These are phyloP conservation scores for Falco rusticolus DNA, from an alignment of 2,797 vertebrate genomes.

Conservation along the genomic window DNA sequence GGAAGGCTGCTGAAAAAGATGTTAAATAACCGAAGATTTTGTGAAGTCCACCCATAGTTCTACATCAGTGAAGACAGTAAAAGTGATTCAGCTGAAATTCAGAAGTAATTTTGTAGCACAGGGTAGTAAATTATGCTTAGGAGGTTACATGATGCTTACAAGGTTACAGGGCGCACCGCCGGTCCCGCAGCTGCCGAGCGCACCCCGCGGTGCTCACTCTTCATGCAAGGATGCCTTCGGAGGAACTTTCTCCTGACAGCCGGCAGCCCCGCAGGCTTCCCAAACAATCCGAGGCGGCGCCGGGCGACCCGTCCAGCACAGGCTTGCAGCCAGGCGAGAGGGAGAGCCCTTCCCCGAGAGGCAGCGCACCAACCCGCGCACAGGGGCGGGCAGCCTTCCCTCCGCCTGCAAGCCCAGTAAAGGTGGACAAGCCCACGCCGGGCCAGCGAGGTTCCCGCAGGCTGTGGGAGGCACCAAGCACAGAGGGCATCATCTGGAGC, in stretches of 20 bases:
- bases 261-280: background rate
- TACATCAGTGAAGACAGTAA: background rate
- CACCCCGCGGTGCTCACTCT: background rate
- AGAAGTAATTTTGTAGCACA: background rate
- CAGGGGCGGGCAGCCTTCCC: background rate
- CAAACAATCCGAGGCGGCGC: background rate
- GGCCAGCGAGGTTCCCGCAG: background rate
- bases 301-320: background rate
- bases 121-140: background rate
- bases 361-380: background rate
- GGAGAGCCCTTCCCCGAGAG: background rate
- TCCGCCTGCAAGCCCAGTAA: background rate
- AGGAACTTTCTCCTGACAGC: background rate
- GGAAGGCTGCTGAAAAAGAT: background rate
- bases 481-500: background rate
- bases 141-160: background rate
- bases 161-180: background rate
- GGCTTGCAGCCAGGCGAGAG: background rate
- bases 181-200: background rate
- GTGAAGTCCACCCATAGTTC: background rate
- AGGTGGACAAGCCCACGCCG: conserved; percentile 3
- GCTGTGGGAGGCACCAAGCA: accelerated
- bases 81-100: background rate
- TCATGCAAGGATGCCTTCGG: background rate
- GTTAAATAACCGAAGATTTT: background rate